Conservation (phyloP, 2,113 vertebrate genomes). For the Etheostoma cragini region DNA sequence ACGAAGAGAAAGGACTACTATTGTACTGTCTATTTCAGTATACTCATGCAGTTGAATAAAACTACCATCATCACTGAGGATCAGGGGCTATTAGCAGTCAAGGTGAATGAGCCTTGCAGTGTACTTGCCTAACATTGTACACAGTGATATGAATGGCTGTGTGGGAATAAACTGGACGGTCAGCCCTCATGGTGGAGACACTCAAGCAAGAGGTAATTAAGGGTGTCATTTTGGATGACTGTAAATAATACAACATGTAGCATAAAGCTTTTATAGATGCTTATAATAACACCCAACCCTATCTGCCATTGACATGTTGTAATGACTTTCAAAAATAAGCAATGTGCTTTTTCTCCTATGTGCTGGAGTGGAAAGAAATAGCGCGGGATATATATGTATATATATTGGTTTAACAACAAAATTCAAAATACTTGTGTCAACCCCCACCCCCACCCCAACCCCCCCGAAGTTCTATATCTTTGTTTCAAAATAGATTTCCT, state of each 20-base stretch:
- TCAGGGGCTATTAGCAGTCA: background rate
- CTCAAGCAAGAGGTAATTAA: background rate
- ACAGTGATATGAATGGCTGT: background rate
- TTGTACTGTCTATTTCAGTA: background rate
- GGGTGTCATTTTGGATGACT: background rate
- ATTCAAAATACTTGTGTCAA: background rate
- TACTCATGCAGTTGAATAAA: background rate
- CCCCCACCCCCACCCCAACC: accelerated
- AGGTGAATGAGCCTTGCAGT: background rate
- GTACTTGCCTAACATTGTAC: background rate
- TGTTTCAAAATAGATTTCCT: background rate
- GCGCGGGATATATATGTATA: background rate
- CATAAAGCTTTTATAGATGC: background rate
- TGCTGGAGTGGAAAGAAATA: background rate
- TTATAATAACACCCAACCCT: background rate
- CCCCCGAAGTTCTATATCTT: background rate
- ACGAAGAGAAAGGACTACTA: too few relatives aligned
- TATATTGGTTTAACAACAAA: background rate
- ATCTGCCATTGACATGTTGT: background rate
- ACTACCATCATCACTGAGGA: background rate
- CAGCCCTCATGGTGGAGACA: background rate
- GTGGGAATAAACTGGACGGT: background rate
- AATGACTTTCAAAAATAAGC: background rate
- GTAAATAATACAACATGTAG: too few relatives aligned
- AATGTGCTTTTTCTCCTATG: background rate